Base-by-base conservation (phyloP, 2,888 invertebrate genomes). In the Sisyra nigra region DNA sequence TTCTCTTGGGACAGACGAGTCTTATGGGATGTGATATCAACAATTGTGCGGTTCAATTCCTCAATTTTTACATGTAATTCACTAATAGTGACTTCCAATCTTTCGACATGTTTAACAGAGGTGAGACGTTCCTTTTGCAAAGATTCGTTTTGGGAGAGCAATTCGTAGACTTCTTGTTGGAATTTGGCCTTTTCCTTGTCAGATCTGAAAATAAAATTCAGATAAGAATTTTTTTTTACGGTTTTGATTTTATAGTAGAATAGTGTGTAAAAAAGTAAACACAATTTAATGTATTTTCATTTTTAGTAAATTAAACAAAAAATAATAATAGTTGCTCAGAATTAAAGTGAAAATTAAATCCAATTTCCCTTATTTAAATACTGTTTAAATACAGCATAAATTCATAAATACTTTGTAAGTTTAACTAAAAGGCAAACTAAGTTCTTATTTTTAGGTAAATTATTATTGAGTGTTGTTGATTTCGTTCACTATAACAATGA, bases 171-270 rank as follows among this genome's bases (percentile, higher is more conserved):
- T 72, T 98, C 98, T 60, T 92, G 80, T 70, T 98, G 93, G 76
- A 97, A 89, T 71, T 93, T 92, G 60, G 85, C 74, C 69, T 94
- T 97, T 65, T 99, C 98, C 69, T 98, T 98, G 70, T 98, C 98
- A 63, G 86, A 73, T 71, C 97, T 98, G 70, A 24, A 63, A 70
- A 63, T 60, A 9, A 14, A 33, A 31, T 18, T 18, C 8, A 35
- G 7, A 3, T 15, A 11, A 15, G 13, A 32, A 32, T 32, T 32
- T 32, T 32, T 2, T 11, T 32, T 32, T 32, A 10, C 3, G 5
- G 3, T 5, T 2, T n/a, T 31, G 32, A 31, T n/a, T n/a, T n/a
- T n/a, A n/a, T n/a, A n/a, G n/a, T n/a, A n/a, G n/a, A n/a, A n/a
- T n/a, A n/a, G n/a, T n/a, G n/a, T n/a, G n/a, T n/a, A n/a, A n/a